A percentile compares a stretch with the other conserved stretches of the same genome.
These are phyloP conservation scores for Trididemnum clinides DNA, from an alignment of 23 tunicate species.

Conservation along the genomic window DNA sequence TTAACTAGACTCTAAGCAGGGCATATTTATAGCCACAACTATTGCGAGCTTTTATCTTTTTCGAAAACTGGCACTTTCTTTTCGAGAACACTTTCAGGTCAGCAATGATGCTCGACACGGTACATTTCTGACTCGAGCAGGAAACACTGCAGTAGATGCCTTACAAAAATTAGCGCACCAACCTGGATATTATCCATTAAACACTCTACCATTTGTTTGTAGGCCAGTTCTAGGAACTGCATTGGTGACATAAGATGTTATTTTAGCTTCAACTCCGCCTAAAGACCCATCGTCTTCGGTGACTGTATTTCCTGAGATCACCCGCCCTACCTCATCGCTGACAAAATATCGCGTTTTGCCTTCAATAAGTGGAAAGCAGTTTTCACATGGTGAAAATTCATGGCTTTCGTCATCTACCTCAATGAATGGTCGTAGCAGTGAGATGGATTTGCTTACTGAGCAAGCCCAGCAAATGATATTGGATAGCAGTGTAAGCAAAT, in stretches of 20 bases:
- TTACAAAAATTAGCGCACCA: too few relatives aligned
- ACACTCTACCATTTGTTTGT: too few relatives aligned
- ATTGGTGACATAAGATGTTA: neutral
- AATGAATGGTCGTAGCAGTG: constrained; percentile 13
- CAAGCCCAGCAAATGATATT: constrained; percentile 85
- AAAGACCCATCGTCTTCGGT: neutral
- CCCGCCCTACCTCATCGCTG: constrained; percentile 75
- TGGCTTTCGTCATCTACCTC: neutral
- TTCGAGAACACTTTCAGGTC: too few relatives aligned
- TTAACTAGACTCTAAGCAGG: too few relatives aligned
- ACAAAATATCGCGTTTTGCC: constrained; percentile 75
- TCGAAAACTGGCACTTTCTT: too few relatives aligned
- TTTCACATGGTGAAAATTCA: neutral
- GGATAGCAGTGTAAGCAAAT: constrained; percentile 43
- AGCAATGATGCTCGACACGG: too few relatives aligned
- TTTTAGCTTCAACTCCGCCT: neutral
- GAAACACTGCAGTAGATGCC: too few relatives aligned
- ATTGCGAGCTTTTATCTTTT: too few relatives aligned
- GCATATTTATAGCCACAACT: too few relatives aligned
- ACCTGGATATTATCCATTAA: too few relatives aligned
- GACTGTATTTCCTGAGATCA: constrained; percentile 56
- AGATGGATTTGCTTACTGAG: constrained; percentile 61
- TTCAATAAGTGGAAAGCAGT: neutral
- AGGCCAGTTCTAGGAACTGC: too few relatives aligned
- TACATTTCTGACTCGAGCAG: too few relatives aligned